Percentiles rank a stretch among this genome's conserved stretches.
These are phyloP conservation scores for Amphipoea oculea DNA, from an alignment of 2,888 invertebrate species.

Conservation along the genomic window DNA sequence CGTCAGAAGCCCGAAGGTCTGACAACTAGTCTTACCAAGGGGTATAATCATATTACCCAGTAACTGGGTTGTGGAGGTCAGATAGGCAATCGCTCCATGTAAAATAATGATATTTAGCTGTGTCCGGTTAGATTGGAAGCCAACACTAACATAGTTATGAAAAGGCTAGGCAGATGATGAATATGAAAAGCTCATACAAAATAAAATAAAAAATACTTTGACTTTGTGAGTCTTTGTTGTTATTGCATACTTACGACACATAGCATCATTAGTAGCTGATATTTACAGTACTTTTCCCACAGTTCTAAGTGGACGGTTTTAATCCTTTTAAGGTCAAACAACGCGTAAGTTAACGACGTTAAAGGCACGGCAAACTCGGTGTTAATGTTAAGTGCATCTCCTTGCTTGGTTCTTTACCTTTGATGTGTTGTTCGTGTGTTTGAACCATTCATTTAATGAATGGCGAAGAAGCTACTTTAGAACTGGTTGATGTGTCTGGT, in stretches of 20 bases:
- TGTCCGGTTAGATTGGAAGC: too few species aligned
- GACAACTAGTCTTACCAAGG: too few species aligned
- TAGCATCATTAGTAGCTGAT: not conserved
- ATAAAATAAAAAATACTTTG: too few species aligned
- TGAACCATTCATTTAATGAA: slow-evolving; percentile 13
- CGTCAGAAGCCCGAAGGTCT: too few species aligned
- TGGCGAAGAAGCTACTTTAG: not conserved
- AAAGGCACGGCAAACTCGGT: slow-evolving; percentile 20
- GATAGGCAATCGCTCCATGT: too few species aligned
- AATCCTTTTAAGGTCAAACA: slow-evolving; percentile 14
- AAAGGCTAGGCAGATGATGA: too few species aligned
- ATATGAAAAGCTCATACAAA: too few species aligned
- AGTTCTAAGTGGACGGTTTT: not conserved
- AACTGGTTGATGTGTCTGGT: not conserved
- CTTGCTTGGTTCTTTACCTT: slow-evolving; percentile 13
- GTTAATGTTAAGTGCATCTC: slow-evolving; percentile 8
- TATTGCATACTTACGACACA: not conserved
- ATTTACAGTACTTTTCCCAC: not conserved
- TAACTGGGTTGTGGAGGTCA: too few species aligned
- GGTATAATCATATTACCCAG: too few species aligned
- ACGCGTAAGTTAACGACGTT: slow-evolving; percentile 2
- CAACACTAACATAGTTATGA: too few species aligned
- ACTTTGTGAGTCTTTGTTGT: too few species aligned
- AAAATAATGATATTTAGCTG: too few species aligned
- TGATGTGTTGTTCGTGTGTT: slow-evolving; percentile 37